Conservation (phyloP, 2,797 vertebrate genomes). For the Melanotaenia parkinsoni region DNA sequence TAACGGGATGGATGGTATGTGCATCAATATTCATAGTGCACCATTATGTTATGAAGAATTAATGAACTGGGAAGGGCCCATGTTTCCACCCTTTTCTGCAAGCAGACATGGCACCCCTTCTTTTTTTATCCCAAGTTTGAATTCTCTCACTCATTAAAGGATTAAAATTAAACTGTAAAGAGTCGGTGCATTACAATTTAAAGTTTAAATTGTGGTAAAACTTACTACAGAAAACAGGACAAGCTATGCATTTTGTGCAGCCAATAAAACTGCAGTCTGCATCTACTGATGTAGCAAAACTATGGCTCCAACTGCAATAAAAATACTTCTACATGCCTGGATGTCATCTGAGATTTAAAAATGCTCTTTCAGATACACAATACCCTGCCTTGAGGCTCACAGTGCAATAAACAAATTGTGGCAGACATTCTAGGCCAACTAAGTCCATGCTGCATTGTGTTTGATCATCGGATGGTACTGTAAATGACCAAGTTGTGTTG, state of each 20-base stretch:
- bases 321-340: not conserved
- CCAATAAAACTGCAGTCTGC: constrained; percentile 5
- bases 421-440: constrained; percentile 45
- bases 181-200: not conserved
- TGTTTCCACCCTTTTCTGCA: constrained; percentile 38
- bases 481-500: constrained; percentile 12
- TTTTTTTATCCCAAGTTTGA: constrained; percentile 15
- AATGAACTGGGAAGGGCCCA: constrained; percentile 68
- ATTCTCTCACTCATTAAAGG: not conserved
- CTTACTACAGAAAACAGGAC: not conserved
- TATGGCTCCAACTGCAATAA: not conserved
- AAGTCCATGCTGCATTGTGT: constrained; percentile 32
- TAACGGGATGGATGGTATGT: constrained; percentile 62
- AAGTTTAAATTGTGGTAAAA: not conserved
- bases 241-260: not conserved
- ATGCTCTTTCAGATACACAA: constrained; percentile 8
- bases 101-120: constrained; percentile 21
- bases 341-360: constrained; percentile 18
- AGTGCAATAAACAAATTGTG: constrained; percentile 39
- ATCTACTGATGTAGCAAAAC: not conserved
- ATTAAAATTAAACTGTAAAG: not conserved
- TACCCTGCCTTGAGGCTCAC: constrained; percentile 7
- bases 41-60: constrained; percentile 81
- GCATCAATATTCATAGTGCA: constrained; percentile 79
- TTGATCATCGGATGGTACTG: constrained; percentile 34